Evolutionary conservation across 1,140 invertebrate species (phyloP), one percentile per base, ranked within the genome.

Genomic region (Choristoneura fumiferana): DNA sequence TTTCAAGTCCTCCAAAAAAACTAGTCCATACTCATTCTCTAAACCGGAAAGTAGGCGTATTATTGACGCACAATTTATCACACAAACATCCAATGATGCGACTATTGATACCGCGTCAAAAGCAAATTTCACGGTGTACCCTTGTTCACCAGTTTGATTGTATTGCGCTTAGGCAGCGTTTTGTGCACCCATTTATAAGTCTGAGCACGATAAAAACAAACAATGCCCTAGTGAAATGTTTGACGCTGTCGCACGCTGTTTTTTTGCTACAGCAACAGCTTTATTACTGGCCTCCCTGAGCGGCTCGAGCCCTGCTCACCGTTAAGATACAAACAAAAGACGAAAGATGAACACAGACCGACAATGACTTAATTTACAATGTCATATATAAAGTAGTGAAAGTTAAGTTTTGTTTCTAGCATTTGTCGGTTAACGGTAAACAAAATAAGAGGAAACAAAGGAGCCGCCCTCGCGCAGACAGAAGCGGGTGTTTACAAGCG

Each of bases 311-410:
- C 59, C 64, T 64, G 83, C 82, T 84, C 40, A 85, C 84, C 84
- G 84, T 85, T 85, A 87, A 82, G 64, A 62, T 65, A 74, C 68
- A 84, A 82, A 85, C 84, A 84, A 87, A 76, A 67, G 58, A 54
- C 38, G 8, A n/a, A 59, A 60, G 78, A 71, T 58, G 58, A 62
- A 13, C 36, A 33, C 62, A 45, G 5, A 33, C 39, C 35, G 56
- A 82, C 81, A 84, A 84, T 72, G 52, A 54, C 12, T 45, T 58
- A 62, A 69, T 84, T 84, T 82, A 82, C 81, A 78, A 73, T 69
- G 58, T 78, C 73, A 76, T 81, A 84, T 82, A 82, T 79, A 83
- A 84, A 70, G 57, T 76, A 87, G 84, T 84, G 81, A 87, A 87
- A 87, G 84, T 84, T 75, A 72, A 67, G 55, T 61, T 70, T 84